Evolutionary conservation across 2,888 invertebrate species (phyloP), one percentile per base, ranked within the genome.

Genomic region (Alentia gelatinosa): DNA sequence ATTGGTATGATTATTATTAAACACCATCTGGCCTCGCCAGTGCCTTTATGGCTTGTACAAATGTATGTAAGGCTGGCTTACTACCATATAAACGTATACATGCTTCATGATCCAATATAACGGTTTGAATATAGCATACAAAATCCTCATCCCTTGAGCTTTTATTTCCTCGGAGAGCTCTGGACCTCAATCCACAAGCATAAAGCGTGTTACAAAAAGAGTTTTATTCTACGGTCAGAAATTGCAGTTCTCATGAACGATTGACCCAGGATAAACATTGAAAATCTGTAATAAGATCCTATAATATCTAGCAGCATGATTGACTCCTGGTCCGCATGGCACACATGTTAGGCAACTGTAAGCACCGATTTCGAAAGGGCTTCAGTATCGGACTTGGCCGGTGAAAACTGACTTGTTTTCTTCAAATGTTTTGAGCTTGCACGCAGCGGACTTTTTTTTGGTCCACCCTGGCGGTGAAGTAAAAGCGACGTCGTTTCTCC

Each of bases 91-190:
- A 79, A 79, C 0, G 79, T 79, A 39, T 79, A 79, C 33, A 74
- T 79, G 35, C 63, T 63, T 79, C 37, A 9, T 56, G 3, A 56
- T 56, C 9, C 56, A 56, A 56, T 56, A 56, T 56, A 56, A 30
- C 74, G 15, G 15, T 79, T 35, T 23, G 15, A 79, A 35, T 79
- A 39, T 79, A 79, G 23, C 79, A 35, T 79, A 79, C 79, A 79
- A 79, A 79, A 79, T 79, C 79, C 39, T 35, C 79, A 79, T 79
- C 39, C 30, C 30, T 68, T 68, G 68, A 68, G 68, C 68, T 26
- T 12, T 68, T 68, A 12, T 30, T 30, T 26, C n/a, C 56, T 56
- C 23, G 1, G 68, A 30, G 68, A 68, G 68, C 68, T 3, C 68
- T 68, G 68, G 68, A 30, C 68, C 3, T 68, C 30, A 12, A 26